Conservation (phyloP, 2,113 vertebrate species). For the Myrmophylax atrothorax region DNA sequence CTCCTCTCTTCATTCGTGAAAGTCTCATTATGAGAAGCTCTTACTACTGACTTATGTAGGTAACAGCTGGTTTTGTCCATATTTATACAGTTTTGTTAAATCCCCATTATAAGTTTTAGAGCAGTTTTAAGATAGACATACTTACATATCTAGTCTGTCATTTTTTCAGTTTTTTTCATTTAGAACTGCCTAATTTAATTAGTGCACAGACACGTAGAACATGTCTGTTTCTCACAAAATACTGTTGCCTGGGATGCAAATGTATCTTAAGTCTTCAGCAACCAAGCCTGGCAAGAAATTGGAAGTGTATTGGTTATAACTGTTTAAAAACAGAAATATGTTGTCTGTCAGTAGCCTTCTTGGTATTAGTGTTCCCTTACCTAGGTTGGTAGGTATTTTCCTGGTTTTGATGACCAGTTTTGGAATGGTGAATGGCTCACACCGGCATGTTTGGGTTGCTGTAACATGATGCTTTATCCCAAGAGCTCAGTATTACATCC, state of each 20-base stretch:
- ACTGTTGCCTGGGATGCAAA: background rate
- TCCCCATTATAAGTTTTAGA: background rate
- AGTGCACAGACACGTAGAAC: background rate
- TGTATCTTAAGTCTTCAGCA: background rate
- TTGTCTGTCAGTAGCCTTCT: background rate
- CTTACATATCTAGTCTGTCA: background rate
- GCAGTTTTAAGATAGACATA: background rate
- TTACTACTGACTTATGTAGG: conserved; percentile 31
- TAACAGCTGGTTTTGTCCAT: background rate
- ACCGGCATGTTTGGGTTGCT: background rate
- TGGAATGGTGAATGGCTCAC: background rate
- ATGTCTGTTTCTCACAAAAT: background rate
- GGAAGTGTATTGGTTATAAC: background rate
- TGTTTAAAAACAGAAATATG: background rate
- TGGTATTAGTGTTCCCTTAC: background rate
- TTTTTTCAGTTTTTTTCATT: background rate
- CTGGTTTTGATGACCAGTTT: background rate
- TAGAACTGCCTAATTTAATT: background rate
- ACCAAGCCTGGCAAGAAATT: background rate
- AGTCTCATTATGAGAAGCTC: conserved; percentile 43
- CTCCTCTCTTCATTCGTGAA: conserved; percentile 61
- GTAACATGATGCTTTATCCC: background rate
- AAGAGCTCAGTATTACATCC: background rate
- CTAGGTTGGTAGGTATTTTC: background rate
- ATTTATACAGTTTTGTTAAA: background rate